phyloP scores from a whole-genome alignment of 2,113 vertebrate species.

The Nycticebus coucang region DNA sequence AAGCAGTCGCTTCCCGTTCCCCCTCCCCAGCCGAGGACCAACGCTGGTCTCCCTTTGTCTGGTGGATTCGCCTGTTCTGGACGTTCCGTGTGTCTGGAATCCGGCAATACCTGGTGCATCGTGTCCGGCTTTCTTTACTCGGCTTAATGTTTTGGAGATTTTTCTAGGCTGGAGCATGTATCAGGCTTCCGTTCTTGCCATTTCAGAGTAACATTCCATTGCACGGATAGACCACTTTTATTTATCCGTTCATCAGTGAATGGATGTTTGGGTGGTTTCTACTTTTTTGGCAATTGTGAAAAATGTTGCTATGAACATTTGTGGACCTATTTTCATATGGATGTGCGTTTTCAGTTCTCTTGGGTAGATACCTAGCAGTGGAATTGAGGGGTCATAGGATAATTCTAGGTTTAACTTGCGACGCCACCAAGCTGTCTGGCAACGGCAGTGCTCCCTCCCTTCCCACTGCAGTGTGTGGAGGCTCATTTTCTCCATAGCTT shows the following conservation, averaged over 20 bases:
- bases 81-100: too few species aligned
- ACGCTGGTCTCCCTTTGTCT: neutral
- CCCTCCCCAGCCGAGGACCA: neutral
- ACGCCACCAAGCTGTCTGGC: neutral
- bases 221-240: neutral
- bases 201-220: neutral
- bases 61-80: neutral
- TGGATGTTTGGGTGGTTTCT: neutral
- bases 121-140: neutral
- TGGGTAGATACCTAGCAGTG: neutral
- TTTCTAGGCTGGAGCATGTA: neutral
- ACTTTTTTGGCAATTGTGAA: neutral
- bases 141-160: neutral
- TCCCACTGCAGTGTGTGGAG: neutral
- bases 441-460: neutral
- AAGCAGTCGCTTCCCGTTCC: neutral
- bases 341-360: neutral
- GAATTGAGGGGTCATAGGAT: too few species aligned
- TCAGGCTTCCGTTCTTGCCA: neutral
- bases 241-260: neutral
- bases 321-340: neutral
- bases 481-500: neutral
- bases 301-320: neutral
- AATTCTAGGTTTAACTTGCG: neutral
- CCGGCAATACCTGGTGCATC: accelerated